A percentile compares a stretch with the other conserved stretches of the same genome.
These are phyloP conservation scores for Chaunax sp. DNA, from an alignment of 2,797 vertebrate genomes.

Conservation along the genomic window DNA sequence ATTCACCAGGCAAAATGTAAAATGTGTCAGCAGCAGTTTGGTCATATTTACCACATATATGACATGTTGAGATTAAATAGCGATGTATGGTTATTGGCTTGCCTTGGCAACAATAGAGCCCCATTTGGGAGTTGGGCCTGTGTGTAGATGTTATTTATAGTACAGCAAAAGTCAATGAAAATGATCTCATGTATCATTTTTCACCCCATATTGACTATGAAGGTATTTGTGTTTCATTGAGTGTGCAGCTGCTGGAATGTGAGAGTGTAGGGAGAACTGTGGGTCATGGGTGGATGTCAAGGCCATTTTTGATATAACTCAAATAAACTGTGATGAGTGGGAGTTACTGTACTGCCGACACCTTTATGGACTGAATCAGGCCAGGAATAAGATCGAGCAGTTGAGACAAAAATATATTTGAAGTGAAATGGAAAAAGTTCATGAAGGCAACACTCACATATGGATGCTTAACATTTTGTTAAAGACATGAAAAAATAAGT, in stretches of 20 bases:
- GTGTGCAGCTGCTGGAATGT: slow-evolving; percentile 39
- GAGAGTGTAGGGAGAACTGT: slow-evolving; percentile 32
- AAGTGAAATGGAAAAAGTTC: slow-evolving; percentile 34
- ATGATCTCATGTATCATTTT: slow-evolving; percentile 67
- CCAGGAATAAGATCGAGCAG: slow-evolving; percentile 43
- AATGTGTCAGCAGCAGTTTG: slow-evolving; percentile 72
- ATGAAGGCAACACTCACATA: slow-evolving; percentile 2
- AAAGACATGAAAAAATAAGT: no score
- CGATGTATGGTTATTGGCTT: slow-evolving; percentile 64
- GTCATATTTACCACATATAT: slow-evolving; percentile 64
- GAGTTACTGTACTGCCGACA: slow-evolving; percentile 46
- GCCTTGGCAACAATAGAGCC: slow-evolving; percentile 65
- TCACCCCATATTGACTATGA: slow-evolving; percentile 55
- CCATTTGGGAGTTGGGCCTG: slow-evolving; percentile 35
- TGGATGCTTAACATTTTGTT: slow-evolving; percentile 17
- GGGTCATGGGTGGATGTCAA: slow-evolving; percentile 44
- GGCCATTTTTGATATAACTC: slow-evolving; percentile 54
- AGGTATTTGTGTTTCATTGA: slow-evolving; percentile 42
- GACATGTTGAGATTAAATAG: slow-evolving; percentile 73
- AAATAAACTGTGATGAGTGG: slow-evolving; percentile 70
- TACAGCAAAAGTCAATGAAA: no score
- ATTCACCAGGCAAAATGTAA: slow-evolving; percentile 55
- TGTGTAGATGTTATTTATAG: slow-evolving; percentile 61
- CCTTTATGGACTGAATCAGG: slow-evolving; percentile 37
- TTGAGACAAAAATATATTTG: slow-evolving; percentile 32